Base-by-base conservation (phyloP, 2,113 vertebrate species). In the Arvicanthis niloticus region DNA sequence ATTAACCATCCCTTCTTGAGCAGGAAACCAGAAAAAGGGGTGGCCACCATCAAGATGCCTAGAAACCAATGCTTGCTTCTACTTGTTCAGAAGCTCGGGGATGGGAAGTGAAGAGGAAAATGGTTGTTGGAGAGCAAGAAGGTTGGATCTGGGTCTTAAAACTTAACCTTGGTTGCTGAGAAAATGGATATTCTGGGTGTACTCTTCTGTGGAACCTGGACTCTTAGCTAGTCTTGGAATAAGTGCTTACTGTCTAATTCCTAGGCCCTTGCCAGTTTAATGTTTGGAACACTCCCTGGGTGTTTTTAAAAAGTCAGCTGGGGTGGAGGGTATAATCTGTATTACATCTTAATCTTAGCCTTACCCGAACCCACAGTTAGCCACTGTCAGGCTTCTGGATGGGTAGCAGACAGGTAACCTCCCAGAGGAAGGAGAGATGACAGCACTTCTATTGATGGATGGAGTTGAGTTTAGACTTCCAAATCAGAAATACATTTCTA, bases 381-480 rank as follows among this genome's bases (percentile, higher is more conserved):
- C 70, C 76, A n/a, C 75, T 51, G 5, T 78, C 21, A 29, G 92
- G 16, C 67, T 77, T 87, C 87, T 67, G 45, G 81, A 58, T 45
- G 24, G 72, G 70, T 34, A 75, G 73, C 68, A 67, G 21, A 82
- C 77, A 3, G 88, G 42, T 89, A 67, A 80, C 67, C 93, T 81
- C 37, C 58, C 0, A 67, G 13, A 37, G 58, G 15, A 68, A 81
- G 48, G 68, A 72, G 53, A 94, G 42, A 91, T 19, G 10, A 45
- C 16, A 81, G n/a, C 70, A 48, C 53, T 77, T 75, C 58, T 77
- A 75, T 60, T 88, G 72, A 81, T 51, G 60, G 65, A 87, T 80
- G 88, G 24, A 92, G 40, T 75, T 89, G 19, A 88, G 84, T 82
- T 82, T 87, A 13, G 73, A 87, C 94, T 90, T 97, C 78, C 67